Evolutionary conservation across 2,797 vertebrate species (phyloP).

Genomic region (Morelia viridis): DNA sequence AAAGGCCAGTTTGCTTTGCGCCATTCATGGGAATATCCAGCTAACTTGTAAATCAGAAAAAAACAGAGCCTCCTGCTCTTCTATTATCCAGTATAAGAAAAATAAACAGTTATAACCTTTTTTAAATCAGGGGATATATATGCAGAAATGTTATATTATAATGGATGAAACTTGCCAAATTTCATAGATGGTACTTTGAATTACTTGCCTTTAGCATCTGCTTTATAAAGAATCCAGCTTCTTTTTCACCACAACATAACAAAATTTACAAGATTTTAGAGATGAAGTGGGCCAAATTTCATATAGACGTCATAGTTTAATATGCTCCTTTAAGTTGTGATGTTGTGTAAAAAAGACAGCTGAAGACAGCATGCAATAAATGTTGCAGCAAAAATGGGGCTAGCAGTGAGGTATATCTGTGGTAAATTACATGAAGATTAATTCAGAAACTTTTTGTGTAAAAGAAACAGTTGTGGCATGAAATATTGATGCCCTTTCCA

Average conservation of each 20-base stretch:
- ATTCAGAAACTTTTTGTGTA: not conserved
- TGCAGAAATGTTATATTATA: not conserved
- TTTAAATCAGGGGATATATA: not conserved
- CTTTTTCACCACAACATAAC: not conserved
- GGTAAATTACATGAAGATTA: not conserved
- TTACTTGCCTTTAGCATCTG: not conserved
- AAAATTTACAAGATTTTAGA: not conserved
- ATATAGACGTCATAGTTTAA: not conserved
- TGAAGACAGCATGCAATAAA: not conserved
- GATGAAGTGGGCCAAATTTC: not conserved
- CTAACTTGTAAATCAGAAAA: not conserved
- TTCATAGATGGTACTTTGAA: not conserved
- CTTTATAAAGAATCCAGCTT: not conserved
- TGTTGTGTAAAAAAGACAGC: not conserved
- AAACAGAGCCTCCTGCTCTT: not conserved
- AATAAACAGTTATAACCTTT: not conserved
- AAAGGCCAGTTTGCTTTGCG: not conserved
- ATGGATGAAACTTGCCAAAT: not conserved
- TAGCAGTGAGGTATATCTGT: not conserved
- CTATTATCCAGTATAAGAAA: not conserved
- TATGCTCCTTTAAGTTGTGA: not conserved
- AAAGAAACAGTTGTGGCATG: not conserved
- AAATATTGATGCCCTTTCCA: not conserved
- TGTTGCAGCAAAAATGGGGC: not conserved
- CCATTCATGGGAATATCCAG: not conserved